Percentiles rank a stretch among this genome's conserved stretches.
phyloP scores from a whole-genome alignment of 2,113 vertebrate genomes.

The Ceyx margarethae region DNA sequence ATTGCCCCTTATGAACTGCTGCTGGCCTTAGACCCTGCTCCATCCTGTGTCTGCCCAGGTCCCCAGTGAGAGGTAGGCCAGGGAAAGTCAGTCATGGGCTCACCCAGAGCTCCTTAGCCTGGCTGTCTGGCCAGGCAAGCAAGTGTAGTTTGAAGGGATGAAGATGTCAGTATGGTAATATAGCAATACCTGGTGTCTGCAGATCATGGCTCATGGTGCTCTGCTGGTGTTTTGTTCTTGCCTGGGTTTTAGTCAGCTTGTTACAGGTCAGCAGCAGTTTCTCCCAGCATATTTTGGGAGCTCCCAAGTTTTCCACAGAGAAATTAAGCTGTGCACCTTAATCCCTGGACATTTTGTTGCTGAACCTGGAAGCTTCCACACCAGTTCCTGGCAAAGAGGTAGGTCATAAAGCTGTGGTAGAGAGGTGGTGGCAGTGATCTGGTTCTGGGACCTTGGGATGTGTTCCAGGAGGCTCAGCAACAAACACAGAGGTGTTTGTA shows the following conservation, averaged over 20 bases:
- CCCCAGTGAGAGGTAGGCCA: not conserved
- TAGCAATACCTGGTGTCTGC: not conserved
- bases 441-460: not conserved
- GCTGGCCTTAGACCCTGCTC: not conserved
- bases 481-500: not conserved
- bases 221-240: not conserved
- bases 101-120: not conserved
- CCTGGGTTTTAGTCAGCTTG: not conserved
- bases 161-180: rapidly evolving
- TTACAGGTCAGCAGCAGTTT: not conserved
- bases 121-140: rapidly evolving
- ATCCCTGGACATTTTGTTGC: not conserved
- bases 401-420: not conserved
- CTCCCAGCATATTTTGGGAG: not conserved
- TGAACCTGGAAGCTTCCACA: not conserved
- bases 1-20: not conserved
- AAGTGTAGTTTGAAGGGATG: not conserved
- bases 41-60: not conserved
- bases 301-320: not conserved
- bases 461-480: not conserved
- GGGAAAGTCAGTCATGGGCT: rapidly evolving
- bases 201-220: not conserved
- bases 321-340: not conserved
- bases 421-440: not conserved
- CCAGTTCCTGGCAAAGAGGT: not conserved